Base-by-base conservation (phyloP, 2,797 vertebrate genomes). In the Distichodus sexfasciatus region DNA sequence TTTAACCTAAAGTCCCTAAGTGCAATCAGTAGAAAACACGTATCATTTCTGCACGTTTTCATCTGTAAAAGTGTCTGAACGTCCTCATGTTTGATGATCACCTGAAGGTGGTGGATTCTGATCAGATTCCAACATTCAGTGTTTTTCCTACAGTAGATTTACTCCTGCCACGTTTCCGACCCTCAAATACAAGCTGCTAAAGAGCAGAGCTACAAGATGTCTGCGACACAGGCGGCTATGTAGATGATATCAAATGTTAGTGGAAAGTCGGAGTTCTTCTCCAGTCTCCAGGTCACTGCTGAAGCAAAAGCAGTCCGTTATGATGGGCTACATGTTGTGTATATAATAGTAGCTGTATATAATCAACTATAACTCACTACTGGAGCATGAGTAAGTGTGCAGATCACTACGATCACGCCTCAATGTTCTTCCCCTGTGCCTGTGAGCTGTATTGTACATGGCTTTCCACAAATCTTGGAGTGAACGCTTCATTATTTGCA, bases 351-450 rank as follows among this genome's bases (percentile, higher is more conserved):
- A n/a, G n/a, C n/a, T n/a, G n/a, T 29, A 46, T 40, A 14, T 70
- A 70, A 57, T 15, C 26, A 35, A 23, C 47, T 53, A 12, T 24
- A 21, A 23, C 43, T 61, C 53, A 53, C 50, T 54, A 21, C 28
- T 51, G 44, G n/a, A 55, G 71, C 64, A 62, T 61, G 55, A 54
- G 55, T 40, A 67, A 29, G 38, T 54, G 40, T 73, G 28, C 53
- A 50, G 28, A 59, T 41, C 60, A 26, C 28, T 23, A 21, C 21
- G 57, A 35, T 17, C 6, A 68, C 43, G 38, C 24, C 5, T 7
- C 21, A 23, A 38, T 26, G 46, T 66, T 58, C 28, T 31, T 26
- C 54, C 62, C 38, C 41, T 31, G 35, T 69, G 11, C 3, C 6
- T 51, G 48, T 35, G 44, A 41, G 38, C 35, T 70, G 46, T 61